Evolutionary conservation across 1,140 invertebrate species (phyloP).

Genomic region (Lycorma delicatula): DNA sequence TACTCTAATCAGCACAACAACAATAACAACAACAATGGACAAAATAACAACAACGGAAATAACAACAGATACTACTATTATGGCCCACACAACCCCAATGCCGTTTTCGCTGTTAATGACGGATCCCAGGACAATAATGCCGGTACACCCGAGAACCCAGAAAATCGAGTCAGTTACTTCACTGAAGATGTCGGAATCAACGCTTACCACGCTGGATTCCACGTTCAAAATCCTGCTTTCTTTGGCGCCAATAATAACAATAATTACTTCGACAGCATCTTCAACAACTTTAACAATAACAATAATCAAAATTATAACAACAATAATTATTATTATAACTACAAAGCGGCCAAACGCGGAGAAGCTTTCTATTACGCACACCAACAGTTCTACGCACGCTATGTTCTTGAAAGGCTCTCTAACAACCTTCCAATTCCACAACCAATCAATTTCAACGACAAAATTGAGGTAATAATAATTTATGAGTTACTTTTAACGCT

Average conservation of each 20-base stretch:
- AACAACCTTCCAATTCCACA: constrained; percentile 33
- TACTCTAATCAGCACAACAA: too few relatives aligned
- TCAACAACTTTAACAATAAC: too few relatives aligned
- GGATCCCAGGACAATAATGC: constrained; percentile 42
- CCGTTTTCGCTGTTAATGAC: constrained; percentile 44
- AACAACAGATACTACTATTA: constrained; percentile 35
- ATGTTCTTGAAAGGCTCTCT: constrained; percentile 33
- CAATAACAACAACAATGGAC: constrained; percentile 1
- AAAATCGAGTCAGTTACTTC: constrained; percentile 51
- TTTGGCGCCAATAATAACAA: constrained; percentile 41
- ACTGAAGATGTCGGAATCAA: constrained; percentile 60
- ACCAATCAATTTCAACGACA: constrained; percentile 35
- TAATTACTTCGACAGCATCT: constrained; percentile 24
- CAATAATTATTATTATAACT: neutral
- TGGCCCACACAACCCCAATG: constrained; percentile 26
- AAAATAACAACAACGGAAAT: too few relatives aligned
- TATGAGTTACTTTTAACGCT: too few relatives aligned
- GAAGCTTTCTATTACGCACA: constrained; percentile 36
- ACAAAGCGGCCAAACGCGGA: neutral
- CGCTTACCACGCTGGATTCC: constrained; percentile 46
- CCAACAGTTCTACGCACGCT: constrained; percentile 33
- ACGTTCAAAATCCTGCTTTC: constrained; percentile 43
- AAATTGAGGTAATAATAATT: constrained; percentile 29
- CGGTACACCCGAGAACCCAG: constrained; percentile 33
- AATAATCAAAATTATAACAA: neutral